phyloP scores from a whole-genome alignment of 2,113 vertebrate genomes.

The Nothocercus nigrocapillus region DNA sequence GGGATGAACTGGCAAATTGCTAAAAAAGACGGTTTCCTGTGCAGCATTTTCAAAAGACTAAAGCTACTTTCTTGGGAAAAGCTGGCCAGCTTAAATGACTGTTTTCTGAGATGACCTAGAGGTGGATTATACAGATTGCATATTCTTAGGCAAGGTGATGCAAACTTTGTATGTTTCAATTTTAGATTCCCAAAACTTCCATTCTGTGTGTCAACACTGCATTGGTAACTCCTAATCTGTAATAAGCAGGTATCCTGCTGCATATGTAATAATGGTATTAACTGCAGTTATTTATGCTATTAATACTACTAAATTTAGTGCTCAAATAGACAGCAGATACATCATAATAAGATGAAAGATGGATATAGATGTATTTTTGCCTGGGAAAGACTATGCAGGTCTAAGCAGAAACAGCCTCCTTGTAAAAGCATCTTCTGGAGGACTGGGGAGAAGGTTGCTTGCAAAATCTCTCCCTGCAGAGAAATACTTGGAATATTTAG shows the following conservation, averaged over 20 bases:
- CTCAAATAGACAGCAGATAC: neutral
- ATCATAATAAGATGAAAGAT: neutral
- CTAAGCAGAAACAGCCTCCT: neutral
- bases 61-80: neutral
- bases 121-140: neutral
- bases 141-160: neutral
- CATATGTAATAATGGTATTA: neutral
- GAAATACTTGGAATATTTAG: neutral
- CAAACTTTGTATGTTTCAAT: neutral
- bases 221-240: neutral
- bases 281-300: neutral
- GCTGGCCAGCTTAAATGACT: neutral
- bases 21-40: neutral
- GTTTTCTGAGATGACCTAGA: neutral
- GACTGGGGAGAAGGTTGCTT: neutral
- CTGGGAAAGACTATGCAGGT: neutral
- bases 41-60: neutral
- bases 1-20: neutral
- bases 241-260: neutral
- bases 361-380: neutral
- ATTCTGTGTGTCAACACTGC: neutral
- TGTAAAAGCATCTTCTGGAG: neutral
- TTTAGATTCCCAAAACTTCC: neutral
- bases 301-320: neutral
- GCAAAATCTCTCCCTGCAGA: neutral